Conservation (phyloP, 2,888 invertebrate species). For the Cylindroiulus punctatus region DNA sequence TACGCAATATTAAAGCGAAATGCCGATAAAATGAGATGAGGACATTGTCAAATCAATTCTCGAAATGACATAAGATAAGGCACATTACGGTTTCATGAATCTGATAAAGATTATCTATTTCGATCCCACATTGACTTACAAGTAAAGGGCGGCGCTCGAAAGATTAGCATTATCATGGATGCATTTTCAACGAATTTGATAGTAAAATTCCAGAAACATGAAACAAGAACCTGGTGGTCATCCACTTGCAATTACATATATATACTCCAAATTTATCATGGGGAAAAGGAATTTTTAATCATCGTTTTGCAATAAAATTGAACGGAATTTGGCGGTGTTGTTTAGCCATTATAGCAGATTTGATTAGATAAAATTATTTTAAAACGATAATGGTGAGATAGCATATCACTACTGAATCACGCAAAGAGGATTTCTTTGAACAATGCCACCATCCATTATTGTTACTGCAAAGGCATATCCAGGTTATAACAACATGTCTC, state of each 20-base stretch:
- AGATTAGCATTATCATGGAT: background rate
- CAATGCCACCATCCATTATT: background rate
- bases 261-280: background rate
- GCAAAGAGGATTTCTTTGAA: background rate
- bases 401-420: background rate
- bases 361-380: constrained; percentile 12
- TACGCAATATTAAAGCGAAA: background rate
- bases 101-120: background rate
- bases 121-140: background rate
- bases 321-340: background rate
- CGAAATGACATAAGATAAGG: background rate
- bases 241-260: background rate
- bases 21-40: background rate
- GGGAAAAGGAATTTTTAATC: background rate
- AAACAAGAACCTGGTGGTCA: background rate
- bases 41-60: background rate
- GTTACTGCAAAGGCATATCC: background rate
- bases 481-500: background rate
- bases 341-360: background rate
- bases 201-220: background rate
- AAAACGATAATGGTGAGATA: background rate
- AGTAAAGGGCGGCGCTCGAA: background rate
- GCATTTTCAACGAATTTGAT: background rate
- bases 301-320: background rate
- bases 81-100: background rate